Evolutionary conservation across 2,797 vertebrate species (phyloP).

Genomic region (Triplophysa bombifrons): DNA sequence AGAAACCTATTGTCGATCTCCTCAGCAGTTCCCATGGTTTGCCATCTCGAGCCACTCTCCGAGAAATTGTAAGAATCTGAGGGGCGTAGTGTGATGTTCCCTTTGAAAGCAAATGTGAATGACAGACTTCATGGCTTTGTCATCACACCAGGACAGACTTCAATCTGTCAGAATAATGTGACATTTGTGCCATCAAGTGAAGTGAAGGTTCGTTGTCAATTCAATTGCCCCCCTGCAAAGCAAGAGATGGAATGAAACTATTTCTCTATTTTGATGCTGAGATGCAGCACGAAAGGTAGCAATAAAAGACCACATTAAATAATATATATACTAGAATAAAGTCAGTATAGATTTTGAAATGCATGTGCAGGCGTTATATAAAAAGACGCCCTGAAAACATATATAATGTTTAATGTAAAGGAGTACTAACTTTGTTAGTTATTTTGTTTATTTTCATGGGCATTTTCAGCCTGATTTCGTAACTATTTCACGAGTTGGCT

Average conservation of each 20-base stretch:
- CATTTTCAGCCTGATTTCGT: too few species aligned
- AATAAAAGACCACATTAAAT: neutral
- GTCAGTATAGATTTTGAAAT: neutral
- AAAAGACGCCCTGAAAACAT: neutral
- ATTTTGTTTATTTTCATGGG: too few species aligned
- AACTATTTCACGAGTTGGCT: too few species aligned
- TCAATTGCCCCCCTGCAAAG: neutral
- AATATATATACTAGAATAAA: neutral
- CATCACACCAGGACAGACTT: constrained; percentile 6
- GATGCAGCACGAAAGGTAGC: neutral
- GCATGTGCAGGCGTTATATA: neutral
- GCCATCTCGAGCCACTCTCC: neutral
- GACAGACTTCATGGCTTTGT: neutral
- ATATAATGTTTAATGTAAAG: neutral
- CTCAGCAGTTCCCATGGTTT: constrained; percentile 1
- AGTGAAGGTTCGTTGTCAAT: neutral
- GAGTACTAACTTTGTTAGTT: neutral
- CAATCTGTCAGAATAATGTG: constrained; percentile 12
- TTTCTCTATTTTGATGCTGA: neutral
- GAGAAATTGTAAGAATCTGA: neutral
- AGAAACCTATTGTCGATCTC: neutral
- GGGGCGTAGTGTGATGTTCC: neutral
- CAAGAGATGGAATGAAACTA: neutral
- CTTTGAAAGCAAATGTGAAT: constrained; percentile 3
- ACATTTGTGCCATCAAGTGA: constrained; percentile 13